Evolutionary conservation across 2,113 vertebrate genomes (phyloP).

Genomic region (Triplophysa dalaica): DNA sequence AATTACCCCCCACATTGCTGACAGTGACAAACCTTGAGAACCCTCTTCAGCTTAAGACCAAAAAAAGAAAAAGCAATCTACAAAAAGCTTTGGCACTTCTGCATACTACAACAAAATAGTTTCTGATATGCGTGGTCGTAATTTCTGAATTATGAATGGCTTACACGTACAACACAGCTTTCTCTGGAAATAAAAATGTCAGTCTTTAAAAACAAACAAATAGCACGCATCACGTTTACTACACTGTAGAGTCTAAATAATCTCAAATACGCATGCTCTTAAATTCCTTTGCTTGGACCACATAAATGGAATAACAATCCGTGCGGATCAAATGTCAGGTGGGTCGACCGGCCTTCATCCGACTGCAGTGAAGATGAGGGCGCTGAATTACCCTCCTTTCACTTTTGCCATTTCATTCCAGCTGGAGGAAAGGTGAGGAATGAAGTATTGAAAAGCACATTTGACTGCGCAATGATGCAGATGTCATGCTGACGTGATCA

Average conservation of each 20-base stretch:
- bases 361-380: background rate
- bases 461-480: slow-evolving; percentile 33
- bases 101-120: too few species aligned
- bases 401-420: slow-evolving; percentile 29
- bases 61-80: background rate
- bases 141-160: too few species aligned
- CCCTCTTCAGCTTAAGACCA: background rate
- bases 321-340: background rate
- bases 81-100: background rate
- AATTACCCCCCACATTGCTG: slow-evolving; percentile 29
- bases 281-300: background rate
- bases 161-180: background rate
- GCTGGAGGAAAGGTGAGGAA: slow-evolving; percentile 11
- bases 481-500: background rate
- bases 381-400: slow-evolving; percentile 23
- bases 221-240: background rate
- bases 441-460: slow-evolving; percentile 27
- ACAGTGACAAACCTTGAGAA: slow-evolving; percentile 34
- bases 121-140: too few species aligned
- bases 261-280: background rate
- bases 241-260: background rate
- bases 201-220: background rate
- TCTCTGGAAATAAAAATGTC: background rate
- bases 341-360: background rate
- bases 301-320: background rate